These are phyloP conservation scores for Ceratothoa steindachneri DNA, from an alignment of 2,888 invertebrate genomes.

Conservation along the genomic window DNA sequence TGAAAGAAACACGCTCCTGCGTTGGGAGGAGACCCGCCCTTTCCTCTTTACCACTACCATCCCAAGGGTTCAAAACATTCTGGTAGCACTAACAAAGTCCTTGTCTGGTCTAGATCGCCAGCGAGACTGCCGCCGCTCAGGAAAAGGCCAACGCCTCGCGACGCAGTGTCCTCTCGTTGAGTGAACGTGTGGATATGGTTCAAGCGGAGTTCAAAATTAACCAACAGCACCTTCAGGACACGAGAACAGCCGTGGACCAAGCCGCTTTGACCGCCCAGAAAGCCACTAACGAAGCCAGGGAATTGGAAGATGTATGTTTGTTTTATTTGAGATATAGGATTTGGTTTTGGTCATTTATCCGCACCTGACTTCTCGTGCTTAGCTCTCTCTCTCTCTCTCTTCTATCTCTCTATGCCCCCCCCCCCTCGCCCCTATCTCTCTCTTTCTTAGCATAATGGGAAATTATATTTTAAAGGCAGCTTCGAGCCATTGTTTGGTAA, in stretches of 20 bases:
- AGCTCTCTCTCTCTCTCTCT: too few species aligned
- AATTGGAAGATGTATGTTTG: constrained; percentile 59
- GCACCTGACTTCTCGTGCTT: too few species aligned
- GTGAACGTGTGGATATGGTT: constrained; percentile 67
- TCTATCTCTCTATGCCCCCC: too few species aligned
- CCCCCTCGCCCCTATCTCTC: too few species aligned
- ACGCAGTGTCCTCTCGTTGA: constrained; percentile 68
- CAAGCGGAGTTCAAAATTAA: constrained; percentile 77
- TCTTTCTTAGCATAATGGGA: too few species aligned
- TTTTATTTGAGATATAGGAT: background rate
- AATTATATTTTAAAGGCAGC: too few species aligned
- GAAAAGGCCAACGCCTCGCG: constrained; percentile 73
- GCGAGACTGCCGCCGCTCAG: constrained; percentile 74
- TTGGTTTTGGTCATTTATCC: background rate
- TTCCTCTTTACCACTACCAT: too few species aligned
- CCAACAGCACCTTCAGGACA: constrained; percentile 70
- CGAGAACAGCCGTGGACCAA: constrained; percentile 42
- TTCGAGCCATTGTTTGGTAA: too few species aligned
- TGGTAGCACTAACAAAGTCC: too few species aligned
- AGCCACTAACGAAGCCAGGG: constrained; percentile 68
- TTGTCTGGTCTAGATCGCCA: constrained; percentile 65
- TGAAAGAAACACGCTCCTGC: too few species aligned
- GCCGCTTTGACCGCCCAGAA: constrained; percentile 71
- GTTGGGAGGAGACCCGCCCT: too few species aligned
- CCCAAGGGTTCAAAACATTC: too few species aligned